These are phyloP conservation scores for Hassar affinis DNA, from an alignment of 2,113 vertebrate species.

Conservation along the genomic window DNA sequence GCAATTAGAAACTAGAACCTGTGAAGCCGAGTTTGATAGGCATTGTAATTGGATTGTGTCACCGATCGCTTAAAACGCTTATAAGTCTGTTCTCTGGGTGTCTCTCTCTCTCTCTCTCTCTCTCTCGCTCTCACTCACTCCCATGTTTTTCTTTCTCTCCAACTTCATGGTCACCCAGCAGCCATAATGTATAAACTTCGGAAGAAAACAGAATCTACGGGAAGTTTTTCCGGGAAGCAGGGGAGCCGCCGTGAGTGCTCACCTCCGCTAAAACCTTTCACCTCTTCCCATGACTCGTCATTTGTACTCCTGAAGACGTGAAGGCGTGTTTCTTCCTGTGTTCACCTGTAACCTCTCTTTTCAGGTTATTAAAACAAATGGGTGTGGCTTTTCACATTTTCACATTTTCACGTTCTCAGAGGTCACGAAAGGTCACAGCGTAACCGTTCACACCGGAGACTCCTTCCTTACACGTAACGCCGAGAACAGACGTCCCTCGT, in stretches of 20 bases:
- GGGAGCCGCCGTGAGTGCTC: not conserved
- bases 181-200: not conserved
- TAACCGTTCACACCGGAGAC: not conserved
- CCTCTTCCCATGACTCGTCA: not conserved
- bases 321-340: not conserved
- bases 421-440: not conserved
- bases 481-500: too few species aligned
- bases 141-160: conserved; percentile 55
- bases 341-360: not conserved
- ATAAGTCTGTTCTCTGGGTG: conserved; percentile 69
- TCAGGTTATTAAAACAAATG: not conserved
- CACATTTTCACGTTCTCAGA: too few species aligned
- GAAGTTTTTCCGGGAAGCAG: not conserved
- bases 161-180: not conserved
- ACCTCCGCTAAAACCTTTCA: not conserved
- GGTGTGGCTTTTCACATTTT: not conserved
- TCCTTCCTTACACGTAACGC: not conserved
- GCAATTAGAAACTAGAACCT: conserved; percentile 99
- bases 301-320: not conserved
- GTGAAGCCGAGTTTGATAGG: conserved; percentile 99
- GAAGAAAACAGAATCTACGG: not conserved
- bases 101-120: conserved; percentile 11
- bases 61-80: conserved; percentile 90
- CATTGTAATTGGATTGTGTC: conserved; percentile 99
- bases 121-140: conserved; percentile 49